Percentiles rank a stretch among this genome's conserved stretches.
These are phyloP conservation scores for Prunella himalayana DNA, from an alignment of 2,113 vertebrate species.

Conservation along the genomic window DNA sequence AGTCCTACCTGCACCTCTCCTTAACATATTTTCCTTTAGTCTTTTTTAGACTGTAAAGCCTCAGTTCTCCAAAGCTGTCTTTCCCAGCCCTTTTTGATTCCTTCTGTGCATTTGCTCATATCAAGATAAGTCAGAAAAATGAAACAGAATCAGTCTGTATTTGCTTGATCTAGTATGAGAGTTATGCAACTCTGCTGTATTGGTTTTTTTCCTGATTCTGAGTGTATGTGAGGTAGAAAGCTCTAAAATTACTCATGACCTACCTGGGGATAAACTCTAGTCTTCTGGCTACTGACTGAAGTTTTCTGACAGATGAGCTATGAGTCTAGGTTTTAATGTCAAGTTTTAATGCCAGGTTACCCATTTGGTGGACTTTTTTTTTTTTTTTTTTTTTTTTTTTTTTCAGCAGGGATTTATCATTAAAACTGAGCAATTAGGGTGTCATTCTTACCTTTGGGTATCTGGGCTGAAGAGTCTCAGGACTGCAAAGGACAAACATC, in stretches of 20 bases:
- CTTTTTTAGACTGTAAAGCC: background rate
- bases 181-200: background rate
- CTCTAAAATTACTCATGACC: background rate
- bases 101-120: background rate
- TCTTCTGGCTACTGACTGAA: background rate
- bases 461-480: background rate
- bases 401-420: background rate
- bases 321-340: background rate
- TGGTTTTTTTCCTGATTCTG: background rate
- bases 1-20: background rate
- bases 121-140: background rate
- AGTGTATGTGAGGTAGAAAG: background rate
- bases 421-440: background rate
- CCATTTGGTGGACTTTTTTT: background rate
- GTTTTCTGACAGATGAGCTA: background rate
- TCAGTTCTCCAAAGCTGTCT: background rate
- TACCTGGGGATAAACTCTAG: background rate
- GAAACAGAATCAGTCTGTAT: background rate
- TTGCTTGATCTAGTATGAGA: background rate
- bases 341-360: background rate
- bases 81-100: background rate
- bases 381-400: background rate
- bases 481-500: background rate
- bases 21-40: background rate
- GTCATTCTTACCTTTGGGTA: background rate